phyloP scores from a whole-genome alignment of 2,797 vertebrate genomes.

The Fratercula arctica region DNA sequence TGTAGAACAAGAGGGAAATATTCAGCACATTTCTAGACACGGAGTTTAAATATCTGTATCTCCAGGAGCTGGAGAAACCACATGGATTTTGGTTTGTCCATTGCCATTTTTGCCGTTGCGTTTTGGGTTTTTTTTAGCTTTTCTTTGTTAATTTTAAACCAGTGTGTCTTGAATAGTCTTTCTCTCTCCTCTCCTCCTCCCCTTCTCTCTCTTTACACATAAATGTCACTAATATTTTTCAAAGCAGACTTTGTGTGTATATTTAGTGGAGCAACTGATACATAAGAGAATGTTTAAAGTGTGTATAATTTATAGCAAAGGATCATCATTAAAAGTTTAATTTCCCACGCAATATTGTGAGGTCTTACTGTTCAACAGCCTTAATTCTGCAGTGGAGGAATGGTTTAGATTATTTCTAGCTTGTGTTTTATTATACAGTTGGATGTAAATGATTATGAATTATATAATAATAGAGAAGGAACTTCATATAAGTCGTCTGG shows the following conservation, averaged over 20 bases:
- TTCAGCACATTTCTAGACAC: neutral
- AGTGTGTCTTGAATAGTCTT: neutral
- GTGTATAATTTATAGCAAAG: neutral
- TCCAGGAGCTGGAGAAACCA: neutral
- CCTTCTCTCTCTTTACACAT: neutral
- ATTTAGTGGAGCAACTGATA: neutral
- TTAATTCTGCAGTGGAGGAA: neutral
- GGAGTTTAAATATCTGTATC: neutral
- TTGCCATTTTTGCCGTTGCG: neutral
- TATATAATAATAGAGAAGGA: neutral
- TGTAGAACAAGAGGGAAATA: neutral
- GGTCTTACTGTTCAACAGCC: constrained; percentile 22
- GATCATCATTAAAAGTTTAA: neutral
- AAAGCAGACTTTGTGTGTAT: neutral
- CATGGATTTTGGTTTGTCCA: neutral
- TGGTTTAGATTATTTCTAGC: constrained; percentile 31
- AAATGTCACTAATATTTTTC: neutral
- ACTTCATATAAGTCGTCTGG: neutral
- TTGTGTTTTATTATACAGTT: constrained; percentile 8
- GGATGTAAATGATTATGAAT: constrained; percentile 20
- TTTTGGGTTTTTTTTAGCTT: neutral
- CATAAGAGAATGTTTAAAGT: neutral
- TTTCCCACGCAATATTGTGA: neutral
- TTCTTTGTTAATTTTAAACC: neutral
- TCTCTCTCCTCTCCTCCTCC: neutral